These are phyloP conservation scores for Tricholauxania praeusta DNA, from an alignment of 2,888 invertebrate species.

Conservation along the genomic window DNA sequence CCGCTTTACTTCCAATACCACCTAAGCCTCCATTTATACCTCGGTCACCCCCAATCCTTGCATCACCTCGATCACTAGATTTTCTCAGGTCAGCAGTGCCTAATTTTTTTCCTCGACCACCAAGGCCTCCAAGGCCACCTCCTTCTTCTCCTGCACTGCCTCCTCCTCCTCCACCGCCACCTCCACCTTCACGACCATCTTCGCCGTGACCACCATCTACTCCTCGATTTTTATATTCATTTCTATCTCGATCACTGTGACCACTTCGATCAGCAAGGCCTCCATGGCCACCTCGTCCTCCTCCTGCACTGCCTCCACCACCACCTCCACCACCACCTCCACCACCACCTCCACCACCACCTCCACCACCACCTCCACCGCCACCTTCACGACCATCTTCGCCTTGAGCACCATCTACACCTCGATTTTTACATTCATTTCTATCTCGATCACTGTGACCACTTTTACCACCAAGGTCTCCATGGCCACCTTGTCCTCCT, in stretches of 20 bases:
- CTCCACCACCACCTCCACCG: conserved; percentile 5
- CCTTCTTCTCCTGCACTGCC: too few species aligned
- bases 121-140: too few species aligned
- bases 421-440: conserved; percentile 57
- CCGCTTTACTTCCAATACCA: too few species aligned
- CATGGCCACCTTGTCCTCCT: conserved; percentile 19
- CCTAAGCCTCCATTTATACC: too few species aligned
- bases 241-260: conserved; percentile 51
- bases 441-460: conserved; percentile 56
- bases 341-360: conserved; percentile 29
- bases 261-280: conserved; percentile 59
- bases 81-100: too few species aligned
- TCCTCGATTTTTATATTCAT: conserved; percentile 62
- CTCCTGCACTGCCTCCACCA: conserved; percentile 28
- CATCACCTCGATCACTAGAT: too few species aligned
- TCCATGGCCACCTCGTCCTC: conserved; percentile 19
- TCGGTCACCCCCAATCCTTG: too few species aligned
- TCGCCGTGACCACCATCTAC: conserved; percentile 62
- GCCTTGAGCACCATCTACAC: conserved; percentile 66
- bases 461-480: conserved; percentile 54
- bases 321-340: too few species aligned
- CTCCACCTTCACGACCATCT: too few species aligned
- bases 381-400: conserved; percentile 29
- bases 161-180: too few species aligned
- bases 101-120: too few species aligned